Evolutionary conservation across 2,888 invertebrate species (phyloP), one percentile per base, ranked within the genome.

Genomic region (Cosmia trapezina): DNA sequence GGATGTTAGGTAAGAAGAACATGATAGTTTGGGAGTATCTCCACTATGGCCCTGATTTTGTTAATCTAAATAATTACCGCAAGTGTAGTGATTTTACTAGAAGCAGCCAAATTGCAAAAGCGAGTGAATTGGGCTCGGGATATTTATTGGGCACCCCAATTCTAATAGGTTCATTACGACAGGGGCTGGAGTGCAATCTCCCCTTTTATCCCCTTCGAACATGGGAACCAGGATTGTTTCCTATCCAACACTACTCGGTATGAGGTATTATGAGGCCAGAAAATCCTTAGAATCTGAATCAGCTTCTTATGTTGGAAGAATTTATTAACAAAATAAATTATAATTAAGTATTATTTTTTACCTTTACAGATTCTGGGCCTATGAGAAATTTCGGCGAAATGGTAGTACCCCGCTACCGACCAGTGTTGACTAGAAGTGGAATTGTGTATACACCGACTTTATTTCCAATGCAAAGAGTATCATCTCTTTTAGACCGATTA

Each of bases 351-450:
- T 43, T 6, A 9, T 12, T 33, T 28, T 61, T 61, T 63, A 22
- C 5, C 12, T 43, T 77, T 80, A 56, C 81, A 84, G 84, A 74
- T 59, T 43, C 81, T 45, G 63, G 59, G 0, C 72, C 68, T 3
- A 64, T 74, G 17, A 78, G 65, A 69, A 74, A 56, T 11, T 62
- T 70, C 11, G 56, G 73, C 3, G 83, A 81, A 47, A 69, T 81
- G 28, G 47, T 76, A 28, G 54, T 78, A n/a, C 84, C 84, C 17
- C 83, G 56, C 9, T 78, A 68, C 45, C 72, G 78, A 14, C 81
- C 85, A 28, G 74, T 78, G n/a, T 62, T 83, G 37, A 85, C 84
- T 41, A 81, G 84, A 83, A 71, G 4, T 59, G 81, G 85, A 60
- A 57, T 84, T 19, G 63, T 84, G 1, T 81, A 67, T 56, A 73